Evolutionary conservation across 92 coral and sea anemone species (phyloP).

Genomic region (Paramuricea clavata): DNA sequence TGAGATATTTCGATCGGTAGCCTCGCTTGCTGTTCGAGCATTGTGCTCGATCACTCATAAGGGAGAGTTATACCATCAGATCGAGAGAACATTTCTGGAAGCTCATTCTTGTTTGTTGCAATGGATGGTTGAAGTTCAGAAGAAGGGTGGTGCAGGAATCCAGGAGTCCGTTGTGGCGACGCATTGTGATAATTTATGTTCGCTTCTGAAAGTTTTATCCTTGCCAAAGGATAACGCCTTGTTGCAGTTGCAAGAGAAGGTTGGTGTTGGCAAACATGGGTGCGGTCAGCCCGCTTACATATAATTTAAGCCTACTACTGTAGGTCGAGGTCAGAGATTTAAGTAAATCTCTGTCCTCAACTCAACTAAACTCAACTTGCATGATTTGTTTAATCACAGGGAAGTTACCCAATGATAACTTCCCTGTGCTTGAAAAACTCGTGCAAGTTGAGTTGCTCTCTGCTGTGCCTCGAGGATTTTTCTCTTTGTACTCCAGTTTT

Average conservation of each 20-base stretch:
- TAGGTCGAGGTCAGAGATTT: too few relatives aligned
- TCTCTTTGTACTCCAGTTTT: too few relatives aligned
- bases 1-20: conserved; percentile 19
- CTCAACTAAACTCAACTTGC: too few relatives aligned
- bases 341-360: too few relatives aligned
- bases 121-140: conserved; percentile 61
- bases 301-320: too few relatives aligned
- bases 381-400: too few relatives aligned
- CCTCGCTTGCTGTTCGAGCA: conserved; percentile 2
- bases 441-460: too few relatives aligned
- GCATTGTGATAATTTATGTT: conserved; percentile 87
- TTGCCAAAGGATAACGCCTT: conserved; percentile 87
- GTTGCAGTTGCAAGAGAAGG: conserved; percentile 92
- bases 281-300: too few relatives aligned
- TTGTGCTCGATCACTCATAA: conserved; percentile 29
- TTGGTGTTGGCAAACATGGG: too few relatives aligned
- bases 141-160: conserved; percentile 46
- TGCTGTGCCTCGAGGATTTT: too few relatives aligned
- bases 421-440: too few relatives aligned
- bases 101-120: conserved; percentile 86
- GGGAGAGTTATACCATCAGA: conserved; percentile 84
- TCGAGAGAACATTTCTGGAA: conserved; percentile 82
- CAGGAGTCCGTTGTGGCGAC: conserved; percentile 58
- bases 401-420: too few relatives aligned
- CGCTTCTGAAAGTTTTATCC: conserved; percentile 80